Conservation (phyloP, 2,797 vertebrate genomes). For the Sebastes reedi region DNA sequence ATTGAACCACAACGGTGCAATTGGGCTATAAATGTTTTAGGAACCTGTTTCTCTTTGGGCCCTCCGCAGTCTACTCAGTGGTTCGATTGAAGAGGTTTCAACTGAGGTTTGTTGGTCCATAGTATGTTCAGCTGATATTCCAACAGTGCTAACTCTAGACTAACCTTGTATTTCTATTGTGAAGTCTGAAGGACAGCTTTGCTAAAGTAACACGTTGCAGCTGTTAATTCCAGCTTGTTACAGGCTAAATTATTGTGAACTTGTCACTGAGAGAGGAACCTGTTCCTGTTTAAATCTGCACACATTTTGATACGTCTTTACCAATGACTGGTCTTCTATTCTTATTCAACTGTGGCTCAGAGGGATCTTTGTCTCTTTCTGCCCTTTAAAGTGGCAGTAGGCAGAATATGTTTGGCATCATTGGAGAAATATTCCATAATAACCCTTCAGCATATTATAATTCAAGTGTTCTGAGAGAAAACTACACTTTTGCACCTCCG, state of each 20-base stretch:
- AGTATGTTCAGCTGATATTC: too few relatives aligned
- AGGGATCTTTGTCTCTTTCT: background rate
- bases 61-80: background rate
- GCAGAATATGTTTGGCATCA: too few relatives aligned
- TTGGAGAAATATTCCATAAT: too few relatives aligned
- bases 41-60: background rate
- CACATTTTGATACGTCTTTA: too few relatives aligned
- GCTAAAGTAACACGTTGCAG: background rate
- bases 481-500: too few relatives aligned
- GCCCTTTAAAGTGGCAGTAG: background rate
- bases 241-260: background rate
- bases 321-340: background rate
- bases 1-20: background rate
- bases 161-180: background rate
- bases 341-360: background rate
- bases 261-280: background rate
- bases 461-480: too few relatives aligned
- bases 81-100: background rate
- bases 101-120: too few relatives aligned
- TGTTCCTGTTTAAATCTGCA: background rate
- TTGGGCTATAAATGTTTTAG: background rate
- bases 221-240: background rate
- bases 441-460: too few relatives aligned
- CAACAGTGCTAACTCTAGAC: background rate
- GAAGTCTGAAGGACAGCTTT: background rate